phyloP scores from a whole-genome alignment of 2,888 invertebrate species.

The Nineta flava region DNA sequence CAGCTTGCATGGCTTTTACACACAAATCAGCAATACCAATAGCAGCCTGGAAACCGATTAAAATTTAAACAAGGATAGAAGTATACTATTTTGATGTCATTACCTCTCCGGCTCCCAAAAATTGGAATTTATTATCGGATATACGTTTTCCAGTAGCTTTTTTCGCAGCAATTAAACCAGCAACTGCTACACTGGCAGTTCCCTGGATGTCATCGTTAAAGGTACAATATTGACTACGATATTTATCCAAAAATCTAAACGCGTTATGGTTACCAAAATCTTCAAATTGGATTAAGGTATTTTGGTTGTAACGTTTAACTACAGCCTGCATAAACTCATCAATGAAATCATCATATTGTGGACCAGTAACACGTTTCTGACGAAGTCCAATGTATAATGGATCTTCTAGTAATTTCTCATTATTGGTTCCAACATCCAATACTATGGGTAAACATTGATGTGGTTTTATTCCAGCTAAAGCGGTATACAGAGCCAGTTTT shows the following conservation, averaged over 20 bases:
- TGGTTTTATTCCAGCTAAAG: conserved; percentile 91
- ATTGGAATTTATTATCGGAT: conserved; percentile 73
- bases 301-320: conserved; percentile 73
- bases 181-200: conserved; percentile 90
- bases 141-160: conserved; percentile 68
- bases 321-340: conserved; percentile 96
- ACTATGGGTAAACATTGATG: conserved; percentile 87
- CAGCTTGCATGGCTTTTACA: conserved; percentile 81
- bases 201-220: conserved; percentile 99
- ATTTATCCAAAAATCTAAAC: conserved; percentile 83
- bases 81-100: not conserved
- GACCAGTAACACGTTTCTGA: conserved; percentile 69
- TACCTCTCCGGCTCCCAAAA: conserved; percentile 89
- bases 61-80: conserved; percentile 9
- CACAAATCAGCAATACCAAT: conserved; percentile 68
- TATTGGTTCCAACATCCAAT: conserved; percentile 91
- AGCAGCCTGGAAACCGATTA: conserved; percentile 53
- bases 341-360: conserved; percentile 80
- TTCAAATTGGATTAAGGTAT: conserved; percentile 67
- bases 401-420: conserved; percentile 76
- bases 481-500: conserved; percentile 89
- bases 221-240: conserved; percentile 80
- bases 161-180: conserved; percentile 81
- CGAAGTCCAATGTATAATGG: conserved; percentile 88
- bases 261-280: conserved; percentile 97